Base-by-base conservation (phyloP, 2,888 invertebrate species). In the Cosmopolites sordidus region DNA sequence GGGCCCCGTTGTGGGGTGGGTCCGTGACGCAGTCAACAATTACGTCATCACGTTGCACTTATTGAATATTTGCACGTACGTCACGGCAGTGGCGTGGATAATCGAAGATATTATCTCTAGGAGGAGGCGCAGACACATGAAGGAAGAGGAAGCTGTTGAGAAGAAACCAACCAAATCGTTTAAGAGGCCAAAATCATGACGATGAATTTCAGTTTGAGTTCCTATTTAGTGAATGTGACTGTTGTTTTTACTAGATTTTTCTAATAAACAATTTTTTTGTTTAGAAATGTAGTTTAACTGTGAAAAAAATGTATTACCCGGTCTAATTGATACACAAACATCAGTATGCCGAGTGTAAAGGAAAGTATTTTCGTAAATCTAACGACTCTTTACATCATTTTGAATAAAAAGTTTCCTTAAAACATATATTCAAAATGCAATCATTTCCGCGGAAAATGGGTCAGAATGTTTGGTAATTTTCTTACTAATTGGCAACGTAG, bases 1-100 rank as follows among this genome's bases (percentile, higher is more conserved):
- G 16, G 86, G 86, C 41, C 87, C 87, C 18, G 66, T 84, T 61
- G 81, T 87, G 22, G 84, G 86, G 56, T 80, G 80, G 73, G 78
- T 87, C 29, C 80, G 84, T 61, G 85, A 84, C 69, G 74, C 76
- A 1, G 78, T 78, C 5, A 72, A 82, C 41, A 69, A 69, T 62
- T 84, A 83, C 58, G 76, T 79, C 5, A 75, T 83, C 14, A 80
- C 83, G 2, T 67, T 87, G 38, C 83, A 86, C 65, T 79, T 81
- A 58, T 72, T 87, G 1, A 85, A 86, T 61, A 76, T 83, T 27
- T 77, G 84, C 64, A 82, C 84, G 0, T 84, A 81, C 69, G 59
- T 81, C 3, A 84, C 84, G 0, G 81, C 81, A 1, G 66, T 81
- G 8, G 79, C 81, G 1, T 87, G 86, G 86, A 76, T 77, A 1